A percentile compares a stretch with the other conserved stretches of the same genome.
Conservation (phyloP, 2,888 invertebrate species). For the Chrysotoxum bicinctum region DNA sequence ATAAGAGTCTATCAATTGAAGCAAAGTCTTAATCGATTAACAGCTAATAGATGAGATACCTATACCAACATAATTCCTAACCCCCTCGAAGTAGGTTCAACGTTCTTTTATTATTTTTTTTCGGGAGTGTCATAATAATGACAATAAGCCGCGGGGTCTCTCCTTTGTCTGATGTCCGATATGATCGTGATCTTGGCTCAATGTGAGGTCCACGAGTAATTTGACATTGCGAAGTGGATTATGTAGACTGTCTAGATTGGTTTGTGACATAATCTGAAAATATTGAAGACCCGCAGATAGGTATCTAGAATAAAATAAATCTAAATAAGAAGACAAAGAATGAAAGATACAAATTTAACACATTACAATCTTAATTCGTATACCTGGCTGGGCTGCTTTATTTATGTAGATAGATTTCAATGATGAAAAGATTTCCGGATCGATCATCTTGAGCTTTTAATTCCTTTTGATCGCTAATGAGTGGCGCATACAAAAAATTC, state of each 20-base stretch:
- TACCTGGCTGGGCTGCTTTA: background rate
- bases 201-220: constrained; percentile 62
- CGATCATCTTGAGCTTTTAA: background rate
- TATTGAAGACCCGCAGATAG: constrained; percentile 1
- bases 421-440: background rate
- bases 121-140: constrained; percentile 59
- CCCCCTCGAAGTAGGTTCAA: constrained; percentile 35
- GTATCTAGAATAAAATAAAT: background rate
- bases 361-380: background rate
- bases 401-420: background rate
- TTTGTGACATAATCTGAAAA: constrained; percentile 19
- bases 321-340: background rate
- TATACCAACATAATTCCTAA: background rate
- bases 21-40: constrained; percentile 7
- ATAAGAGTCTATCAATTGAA: constrained; percentile 26
- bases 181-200: constrained; percentile 31
- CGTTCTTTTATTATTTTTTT: constrained; percentile 29
- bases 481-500: background rate
- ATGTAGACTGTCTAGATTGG: constrained; percentile 52
- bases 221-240: constrained; percentile 57
- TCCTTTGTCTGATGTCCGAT: constrained; percentile 27
- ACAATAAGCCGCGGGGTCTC: constrained; percentile 51
- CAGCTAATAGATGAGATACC: background rate
- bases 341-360: background rate
- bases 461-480: background rate